Conservation (phyloP, 2,113 vertebrate species). For the Herpetotheres cachinnans region DNA sequence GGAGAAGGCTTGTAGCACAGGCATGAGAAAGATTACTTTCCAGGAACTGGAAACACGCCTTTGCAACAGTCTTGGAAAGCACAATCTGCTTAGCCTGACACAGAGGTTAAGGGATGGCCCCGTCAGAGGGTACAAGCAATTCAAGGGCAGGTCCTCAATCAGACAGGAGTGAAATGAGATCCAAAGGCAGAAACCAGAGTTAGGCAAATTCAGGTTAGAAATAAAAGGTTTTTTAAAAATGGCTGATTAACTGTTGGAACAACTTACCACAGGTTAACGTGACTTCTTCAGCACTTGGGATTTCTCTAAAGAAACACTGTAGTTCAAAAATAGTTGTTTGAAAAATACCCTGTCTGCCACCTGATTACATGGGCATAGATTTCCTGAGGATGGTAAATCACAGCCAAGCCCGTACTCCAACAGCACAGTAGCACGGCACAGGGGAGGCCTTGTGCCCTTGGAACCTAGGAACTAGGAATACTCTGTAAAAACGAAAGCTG, state of each 20-base stretch:
- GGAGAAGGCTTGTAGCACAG: neutral
- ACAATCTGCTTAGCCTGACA: neutral
- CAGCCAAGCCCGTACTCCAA: neutral
- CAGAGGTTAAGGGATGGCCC: neutral
- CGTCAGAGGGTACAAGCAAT: neutral
- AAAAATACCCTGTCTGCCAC: neutral
- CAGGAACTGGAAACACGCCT: neutral
- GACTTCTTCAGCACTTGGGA: neutral
- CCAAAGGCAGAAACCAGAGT: neutral
- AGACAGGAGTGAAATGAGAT: neutral
- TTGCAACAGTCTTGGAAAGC: neutral
- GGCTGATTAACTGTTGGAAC: neutral
- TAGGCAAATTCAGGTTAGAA: neutral
- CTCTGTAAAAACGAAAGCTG: neutral
- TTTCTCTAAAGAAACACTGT: neutral
- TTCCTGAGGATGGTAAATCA: neutral
- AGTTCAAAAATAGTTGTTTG: neutral
- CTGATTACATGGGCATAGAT: neutral
- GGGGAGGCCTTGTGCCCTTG: neutral
- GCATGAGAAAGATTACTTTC: neutral
- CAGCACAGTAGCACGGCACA: fast-evolving
- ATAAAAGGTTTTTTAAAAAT: neutral
- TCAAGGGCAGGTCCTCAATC: neutral
- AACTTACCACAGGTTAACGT: neutral
- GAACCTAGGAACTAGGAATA: neutral